Evolutionary conservation across 2,888 invertebrate genomes (phyloP), one percentile per base, ranked within the genome.

Genomic region (Mythimna albipuncta): DNA sequence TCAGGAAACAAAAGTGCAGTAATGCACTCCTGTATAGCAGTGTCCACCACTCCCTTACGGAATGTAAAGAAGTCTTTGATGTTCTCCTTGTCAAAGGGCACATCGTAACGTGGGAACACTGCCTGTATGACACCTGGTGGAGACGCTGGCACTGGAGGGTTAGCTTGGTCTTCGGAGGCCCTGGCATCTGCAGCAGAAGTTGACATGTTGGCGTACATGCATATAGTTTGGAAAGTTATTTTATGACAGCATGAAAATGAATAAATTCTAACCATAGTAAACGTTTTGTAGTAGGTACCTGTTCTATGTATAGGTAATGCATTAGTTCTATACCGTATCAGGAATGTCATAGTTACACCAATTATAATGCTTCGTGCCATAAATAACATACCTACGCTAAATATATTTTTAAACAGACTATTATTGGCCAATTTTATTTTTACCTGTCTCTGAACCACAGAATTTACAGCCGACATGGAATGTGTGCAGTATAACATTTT

Each of bases 41-140:
- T 96, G 84, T 98, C 97, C 16, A 98, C 97, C 19, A 98, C 97
- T 38, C 97, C 98, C 84, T 97, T 97, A 75, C 98, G 97, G 89
- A 97, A 97, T 54, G 97, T 97, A 89, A 98, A 98, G 92, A 97
- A 98, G 84, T 95, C 97, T 81, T 97, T 97, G 32, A 97, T 97
- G 85, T 97, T 97, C 72, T 97, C 97, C 63, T 90, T 91, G 83
- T 94, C 94, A 90, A 94, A 96, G n/a, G 94, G 95, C 50, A 94
- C 93, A 87, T 95, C 95, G 61, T 94, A 95, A 6, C 95, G 92
- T 41, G 95, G 96, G 79, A 94, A 95, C 2, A 96, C 94, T 0
- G 94, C 90, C 61, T 93, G 91, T 5, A 88, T 84, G 3, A 89
- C 82, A 57, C 93, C 93, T 64, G 87, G 84, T 21, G 90, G 81